These are phyloP conservation scores for Chaunax sp. DNA, from an alignment of 2,797 vertebrate species.

Conservation along the genomic window DNA sequence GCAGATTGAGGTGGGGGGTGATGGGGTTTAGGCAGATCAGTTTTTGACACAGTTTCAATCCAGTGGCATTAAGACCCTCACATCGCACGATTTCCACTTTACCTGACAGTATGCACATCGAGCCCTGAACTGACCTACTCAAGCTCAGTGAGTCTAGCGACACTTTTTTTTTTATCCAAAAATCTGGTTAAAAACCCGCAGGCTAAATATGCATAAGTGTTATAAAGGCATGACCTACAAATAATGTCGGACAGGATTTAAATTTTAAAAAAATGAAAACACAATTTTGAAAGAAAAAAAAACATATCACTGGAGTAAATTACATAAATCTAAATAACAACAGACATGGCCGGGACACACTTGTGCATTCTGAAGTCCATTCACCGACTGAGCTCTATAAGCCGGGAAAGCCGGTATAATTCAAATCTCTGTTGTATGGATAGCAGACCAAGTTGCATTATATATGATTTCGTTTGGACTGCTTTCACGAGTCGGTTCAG, in stretches of 20 bases:
- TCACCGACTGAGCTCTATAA: conserved; percentile 28
- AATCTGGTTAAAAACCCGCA: neutral
- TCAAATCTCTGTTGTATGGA: conserved; percentile 35
- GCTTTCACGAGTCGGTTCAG: accelerated
- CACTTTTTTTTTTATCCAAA: neutral
- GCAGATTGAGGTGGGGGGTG: neutral
- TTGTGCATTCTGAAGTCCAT: neutral
- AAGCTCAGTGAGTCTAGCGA: neutral
- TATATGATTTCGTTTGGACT: accelerated
- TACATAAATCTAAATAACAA: neutral
- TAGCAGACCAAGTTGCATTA: neutral
- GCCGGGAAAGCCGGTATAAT: conserved; percentile 68
- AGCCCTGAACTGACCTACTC: neutral
- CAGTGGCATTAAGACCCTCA: conserved; percentile 8
- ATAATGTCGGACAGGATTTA: too few species aligned
- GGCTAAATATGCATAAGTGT: neutral
- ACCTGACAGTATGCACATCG: neutral
- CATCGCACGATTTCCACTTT: neutral
- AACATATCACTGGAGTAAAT: neutral
- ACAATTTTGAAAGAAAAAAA: neutral
- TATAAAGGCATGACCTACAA: too few species aligned
- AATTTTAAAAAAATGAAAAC: neutral
- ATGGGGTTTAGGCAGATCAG: conserved; percentile 3
- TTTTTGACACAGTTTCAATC: conserved; percentile 57
- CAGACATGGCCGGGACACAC: neutral